Conservation (phyloP, 2,888 invertebrate genomes). For the Hypselothyrea guttata region DNA sequence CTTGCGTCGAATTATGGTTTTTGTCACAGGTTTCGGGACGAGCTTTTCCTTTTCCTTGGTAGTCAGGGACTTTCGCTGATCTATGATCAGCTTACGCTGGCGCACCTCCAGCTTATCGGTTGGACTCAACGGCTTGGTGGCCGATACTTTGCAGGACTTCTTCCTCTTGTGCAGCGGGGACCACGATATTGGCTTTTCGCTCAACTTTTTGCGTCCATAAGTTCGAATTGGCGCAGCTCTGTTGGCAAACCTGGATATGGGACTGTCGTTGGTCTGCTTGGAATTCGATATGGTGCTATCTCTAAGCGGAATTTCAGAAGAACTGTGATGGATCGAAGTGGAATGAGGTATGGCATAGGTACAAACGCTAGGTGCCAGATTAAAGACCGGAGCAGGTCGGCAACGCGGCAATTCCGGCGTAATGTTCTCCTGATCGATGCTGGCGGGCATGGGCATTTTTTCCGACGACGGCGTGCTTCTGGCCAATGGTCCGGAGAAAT, state of each 20-base stretch:
- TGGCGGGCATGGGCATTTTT: background rate
- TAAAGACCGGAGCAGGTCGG: background rate
- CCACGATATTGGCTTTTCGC: conserved; percentile 28
- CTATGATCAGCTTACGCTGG: conserved; percentile 69
- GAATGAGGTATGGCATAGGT: no score
- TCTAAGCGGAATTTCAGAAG: no score
- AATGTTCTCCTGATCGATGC: conserved; percentile 58
- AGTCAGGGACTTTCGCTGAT: conserved; percentile 54
- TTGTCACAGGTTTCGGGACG: conserved; percentile 10
- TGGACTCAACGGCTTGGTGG: conserved; percentile 56
- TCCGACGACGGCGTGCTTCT: conserved; percentile 51
- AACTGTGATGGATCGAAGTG: no score
- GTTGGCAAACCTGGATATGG: conserved; percentile 7
- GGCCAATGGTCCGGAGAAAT: conserved; percentile 38
- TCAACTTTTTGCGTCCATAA: conserved; percentile 56
- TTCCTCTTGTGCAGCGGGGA: conserved; percentile 45
- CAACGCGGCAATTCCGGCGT: conserved; percentile 52
- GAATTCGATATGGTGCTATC: background rate
- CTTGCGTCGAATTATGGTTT: conserved; percentile 32
- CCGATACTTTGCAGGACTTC: conserved; percentile 27
- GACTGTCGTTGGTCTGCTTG: background rate
- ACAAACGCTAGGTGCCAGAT: no score
- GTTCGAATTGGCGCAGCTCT: conserved; percentile 64
- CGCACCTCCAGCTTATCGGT: conserved; percentile 52
- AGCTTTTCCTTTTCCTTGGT: conserved; percentile 36